phyloP scores from a whole-genome alignment of 2,888 invertebrate genomes.

The Dichetophora obliterata region DNA sequence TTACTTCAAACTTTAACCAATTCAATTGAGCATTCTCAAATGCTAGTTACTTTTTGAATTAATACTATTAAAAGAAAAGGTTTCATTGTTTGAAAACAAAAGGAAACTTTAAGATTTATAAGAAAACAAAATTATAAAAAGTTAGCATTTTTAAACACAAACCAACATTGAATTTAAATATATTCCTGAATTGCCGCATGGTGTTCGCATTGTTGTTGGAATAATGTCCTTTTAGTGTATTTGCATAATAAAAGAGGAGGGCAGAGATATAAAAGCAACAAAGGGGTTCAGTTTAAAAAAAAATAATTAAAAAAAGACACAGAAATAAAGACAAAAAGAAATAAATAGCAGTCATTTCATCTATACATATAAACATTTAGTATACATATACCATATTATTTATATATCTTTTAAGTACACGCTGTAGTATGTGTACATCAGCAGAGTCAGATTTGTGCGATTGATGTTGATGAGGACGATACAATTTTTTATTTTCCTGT shows the following conservation, averaged over 20 bases:
- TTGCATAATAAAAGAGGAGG: not conserved
- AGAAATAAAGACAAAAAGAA: not conserved
- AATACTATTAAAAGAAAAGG: no score
- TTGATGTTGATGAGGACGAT: not conserved
- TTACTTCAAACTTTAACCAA: no score
- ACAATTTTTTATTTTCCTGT: conserved; percentile 5
- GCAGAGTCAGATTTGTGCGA: not conserved
- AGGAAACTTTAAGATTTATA: no score
- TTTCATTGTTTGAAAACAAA: no score
- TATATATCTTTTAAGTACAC: no score
- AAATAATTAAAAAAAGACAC: not conserved
- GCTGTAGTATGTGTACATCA: not conserved
- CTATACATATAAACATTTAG: no score
- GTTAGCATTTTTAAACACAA: no score
- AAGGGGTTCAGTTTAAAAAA: not conserved
- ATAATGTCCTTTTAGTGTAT: conserved; percentile 20
- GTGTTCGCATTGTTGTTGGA: not conserved
- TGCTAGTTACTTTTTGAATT: no score
- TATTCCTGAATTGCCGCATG: not conserved
- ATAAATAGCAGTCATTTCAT: not conserved
- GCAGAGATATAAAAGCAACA: no score
- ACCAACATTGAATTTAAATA: not conserved
- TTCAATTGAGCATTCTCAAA: no score
- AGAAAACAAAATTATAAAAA: no score
- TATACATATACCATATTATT: no score